phyloP scores from a whole-genome alignment of 2,113 vertebrate genomes.

The Chaetops frenatus region DNA sequence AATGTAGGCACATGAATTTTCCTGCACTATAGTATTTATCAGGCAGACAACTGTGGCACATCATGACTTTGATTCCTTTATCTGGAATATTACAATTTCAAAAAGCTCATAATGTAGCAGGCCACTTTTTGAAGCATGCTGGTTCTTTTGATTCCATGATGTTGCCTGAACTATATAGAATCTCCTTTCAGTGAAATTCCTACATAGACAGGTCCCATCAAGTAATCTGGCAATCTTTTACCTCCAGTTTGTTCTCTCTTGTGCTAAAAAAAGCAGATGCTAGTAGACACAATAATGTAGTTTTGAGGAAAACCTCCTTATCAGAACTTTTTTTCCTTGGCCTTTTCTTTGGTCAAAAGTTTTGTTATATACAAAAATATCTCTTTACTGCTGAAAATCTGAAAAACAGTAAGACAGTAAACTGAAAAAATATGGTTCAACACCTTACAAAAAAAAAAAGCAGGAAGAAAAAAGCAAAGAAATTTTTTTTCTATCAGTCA shows the following conservation, averaged over 20 bases:
- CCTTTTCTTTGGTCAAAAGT: not conserved
- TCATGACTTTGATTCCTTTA: not conserved
- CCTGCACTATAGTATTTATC: not conserved
- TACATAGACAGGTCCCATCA: not conserved
- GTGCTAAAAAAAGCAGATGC: not conserved
- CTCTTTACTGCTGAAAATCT: not conserved
- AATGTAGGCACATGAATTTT: not conserved
- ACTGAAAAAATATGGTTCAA: not conserved
- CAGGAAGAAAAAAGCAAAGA: not conserved
- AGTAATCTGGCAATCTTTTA: not conserved
- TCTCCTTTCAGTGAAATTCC: not conserved
- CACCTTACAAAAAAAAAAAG: not conserved
- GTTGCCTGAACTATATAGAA: not conserved
- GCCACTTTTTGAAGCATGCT: not conserved
- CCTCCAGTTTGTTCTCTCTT: not conserved
- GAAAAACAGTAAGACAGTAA: not conserved
- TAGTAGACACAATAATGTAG: not conserved
- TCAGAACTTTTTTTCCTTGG: not conserved
- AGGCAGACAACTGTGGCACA: not conserved
- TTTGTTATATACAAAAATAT: not conserved
- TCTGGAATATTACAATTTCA: not conserved
- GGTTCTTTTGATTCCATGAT: not conserved
- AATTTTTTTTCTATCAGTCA: not conserved
- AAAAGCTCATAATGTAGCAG: not conserved
- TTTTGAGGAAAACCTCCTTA: not conserved